Percentiles rank a stretch among this genome's conserved stretches.
Evolutionary conservation across 1,140 invertebrate genomes (phyloP).

Genomic region (Apis florea): DNA sequence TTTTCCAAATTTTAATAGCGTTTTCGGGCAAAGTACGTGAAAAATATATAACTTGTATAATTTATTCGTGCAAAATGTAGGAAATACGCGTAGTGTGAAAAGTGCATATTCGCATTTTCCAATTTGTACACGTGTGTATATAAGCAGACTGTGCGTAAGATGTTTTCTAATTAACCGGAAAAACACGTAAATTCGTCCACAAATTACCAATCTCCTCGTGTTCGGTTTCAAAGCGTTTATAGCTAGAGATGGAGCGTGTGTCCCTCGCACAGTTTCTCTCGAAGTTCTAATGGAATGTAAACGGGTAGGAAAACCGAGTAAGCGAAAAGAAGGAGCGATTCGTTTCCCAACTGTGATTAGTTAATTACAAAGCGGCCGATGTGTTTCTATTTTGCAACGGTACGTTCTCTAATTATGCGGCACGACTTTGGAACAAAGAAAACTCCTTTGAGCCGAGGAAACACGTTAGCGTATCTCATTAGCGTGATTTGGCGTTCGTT

Average conservation of each 20-base stretch:
- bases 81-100: too few relatives aligned
- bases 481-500: background rate
- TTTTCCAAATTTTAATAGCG: too few relatives aligned
- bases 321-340: slow-evolving; percentile 28
- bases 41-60: too few relatives aligned
- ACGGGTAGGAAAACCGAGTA: background rate
- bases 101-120: too few relatives aligned
- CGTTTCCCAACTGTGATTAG: slow-evolving; percentile 44
- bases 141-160: too few relatives aligned
- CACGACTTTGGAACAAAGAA: slow-evolving; percentile 14
- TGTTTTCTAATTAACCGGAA: too few relatives aligned
- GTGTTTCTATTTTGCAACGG: slow-evolving; percentile 41
- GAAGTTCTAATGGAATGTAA: background rate
- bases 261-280: background rate
- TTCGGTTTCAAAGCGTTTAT: slow-evolving; percentile 22
- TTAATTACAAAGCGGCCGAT: slow-evolving; percentile 41
- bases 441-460: slow-evolving; percentile 5
- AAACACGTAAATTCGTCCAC: background rate
- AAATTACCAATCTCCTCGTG: slow-evolving; percentile 5
- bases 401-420: slow-evolving; percentile 51
- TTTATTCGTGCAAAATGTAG: too few relatives aligned
- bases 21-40: too few relatives aligned
- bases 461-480: slow-evolving; percentile 14
- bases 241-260: background rate
- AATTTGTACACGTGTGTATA: too few relatives aligned